These are phyloP conservation scores for Cerceris rybyensis DNA, from an alignment of 2,888 invertebrate genomes.

Conservation along the genomic window DNA sequence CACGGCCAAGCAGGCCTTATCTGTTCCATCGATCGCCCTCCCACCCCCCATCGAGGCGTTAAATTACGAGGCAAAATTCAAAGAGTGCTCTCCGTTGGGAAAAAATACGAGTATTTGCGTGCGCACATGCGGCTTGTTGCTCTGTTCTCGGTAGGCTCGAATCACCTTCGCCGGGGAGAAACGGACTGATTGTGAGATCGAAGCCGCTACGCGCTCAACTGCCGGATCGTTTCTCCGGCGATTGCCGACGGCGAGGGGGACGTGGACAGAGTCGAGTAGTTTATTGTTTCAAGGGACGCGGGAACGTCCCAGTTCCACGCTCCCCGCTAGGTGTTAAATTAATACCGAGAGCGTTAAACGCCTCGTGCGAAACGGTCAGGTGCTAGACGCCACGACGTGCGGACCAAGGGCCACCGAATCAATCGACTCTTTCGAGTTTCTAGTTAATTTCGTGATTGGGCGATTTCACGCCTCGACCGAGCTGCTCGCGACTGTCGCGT, in stretches of 20 bases:
- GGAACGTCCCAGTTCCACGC: conserved; percentile 33
- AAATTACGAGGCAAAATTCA: not conserved
- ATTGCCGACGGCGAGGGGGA: too few species aligned
- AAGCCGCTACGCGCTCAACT: too few species aligned
- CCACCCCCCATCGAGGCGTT: not conserved
- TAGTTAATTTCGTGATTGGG: conserved; percentile 76
- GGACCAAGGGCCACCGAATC: conserved; percentile 27
- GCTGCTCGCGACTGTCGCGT: too few species aligned
- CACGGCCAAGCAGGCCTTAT: conserved; percentile 60
- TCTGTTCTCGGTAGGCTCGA: too few species aligned
- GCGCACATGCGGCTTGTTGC: too few species aligned
- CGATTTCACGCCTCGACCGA: conserved; percentile 58
- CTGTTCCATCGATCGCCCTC: conserved; percentile 34
- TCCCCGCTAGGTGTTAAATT: conserved; percentile 67
- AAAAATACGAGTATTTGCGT: too few species aligned
- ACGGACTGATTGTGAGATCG: too few species aligned
- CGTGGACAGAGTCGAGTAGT: not conserved
- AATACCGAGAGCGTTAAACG: conserved; percentile 72
- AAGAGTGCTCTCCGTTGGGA: not conserved
- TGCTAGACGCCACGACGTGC: conserved; percentile 61
- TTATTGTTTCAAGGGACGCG: conserved; percentile 66
- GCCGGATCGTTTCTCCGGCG: too few species aligned
- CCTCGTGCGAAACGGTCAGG: conserved; percentile 78
- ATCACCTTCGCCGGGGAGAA: too few species aligned
- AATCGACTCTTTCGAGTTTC: conserved; percentile 37